Evolutionary conservation across 2,888 invertebrate genomes (phyloP).

Genomic region (Furcula furcula): DNA sequence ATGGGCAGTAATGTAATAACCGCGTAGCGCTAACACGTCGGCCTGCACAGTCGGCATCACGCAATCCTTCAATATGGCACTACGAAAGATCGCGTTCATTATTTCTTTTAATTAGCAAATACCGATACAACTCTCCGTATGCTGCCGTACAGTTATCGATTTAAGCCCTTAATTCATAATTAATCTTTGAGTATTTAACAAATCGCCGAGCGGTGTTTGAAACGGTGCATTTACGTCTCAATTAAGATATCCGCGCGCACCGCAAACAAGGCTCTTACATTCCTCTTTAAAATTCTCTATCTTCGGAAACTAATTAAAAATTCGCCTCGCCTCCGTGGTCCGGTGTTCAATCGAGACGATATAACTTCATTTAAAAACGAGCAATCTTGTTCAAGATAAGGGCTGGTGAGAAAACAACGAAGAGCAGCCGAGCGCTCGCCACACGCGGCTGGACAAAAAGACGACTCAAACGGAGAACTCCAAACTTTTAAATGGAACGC

Average conservation of each 20-base stretch:
- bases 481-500: constrained; percentile 78
- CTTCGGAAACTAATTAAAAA: constrained; percentile 82
- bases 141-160: constrained; percentile 43
- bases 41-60: constrained; percentile 42
- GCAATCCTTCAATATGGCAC: constrained; percentile 55
- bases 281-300: constrained; percentile 77
- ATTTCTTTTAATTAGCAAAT: constrained; percentile 61
- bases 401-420: constrained; percentile 78
- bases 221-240: constrained; percentile 66
- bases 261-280: constrained; percentile 69
- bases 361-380: constrained; percentile 82
- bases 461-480: constrained; percentile 64
- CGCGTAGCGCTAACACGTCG: constrained; percentile 38
- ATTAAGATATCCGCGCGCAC: constrained; percentile 72
- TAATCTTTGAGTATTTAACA: constrained; percentile 65
- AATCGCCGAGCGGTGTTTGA: constrained; percentile 57
- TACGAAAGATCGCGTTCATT: constrained; percentile 60
- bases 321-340: constrained; percentile 74
- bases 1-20: constrained; percentile 50
- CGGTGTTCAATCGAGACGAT: constrained; percentile 76
- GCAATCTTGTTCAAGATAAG: constrained; percentile 80
- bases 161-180: constrained; percentile 66
- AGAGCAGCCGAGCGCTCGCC: constrained; percentile 72
- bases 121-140: constrained; percentile 41
- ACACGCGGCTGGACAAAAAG: constrained; percentile 72